Base-by-base conservation (phyloP, 2,797 vertebrate species). In the Sarcoramphus papa region DNA sequence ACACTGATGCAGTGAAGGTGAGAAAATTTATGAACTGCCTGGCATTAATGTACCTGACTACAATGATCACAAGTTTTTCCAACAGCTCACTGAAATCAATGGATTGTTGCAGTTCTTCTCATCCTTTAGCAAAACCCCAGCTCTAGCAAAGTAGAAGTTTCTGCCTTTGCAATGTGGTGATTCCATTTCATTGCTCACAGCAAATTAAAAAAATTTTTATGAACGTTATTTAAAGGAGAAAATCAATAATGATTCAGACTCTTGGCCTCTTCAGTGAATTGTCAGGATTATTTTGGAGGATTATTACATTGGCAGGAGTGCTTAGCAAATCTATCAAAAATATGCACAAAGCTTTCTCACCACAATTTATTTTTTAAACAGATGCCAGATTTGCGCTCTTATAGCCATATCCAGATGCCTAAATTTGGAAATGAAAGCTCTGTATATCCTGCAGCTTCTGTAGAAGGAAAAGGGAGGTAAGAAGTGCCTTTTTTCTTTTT, bases 221-320 rank as follows among this genome's bases (percentile, higher is more conserved):
- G 60, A 70, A 85, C 91, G 72, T 94, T 94, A 95, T 88, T 96
- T 95, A 94, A 95, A 95, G 78, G 64, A 83, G 60, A 89, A 96
- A 95, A 95, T 95, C 90, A 74, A 85, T 94, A 89, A 77, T 75
- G 45, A 92, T 94, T 91, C 73, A 87, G 74, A 64, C 27, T 88
- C 75, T 91, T 93, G 81, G 84, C 60, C 50, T 72, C 82, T 85
- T 90, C n/a, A 18, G 48, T 62, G 56, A 95, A 72, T 72, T 65
- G 78, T 64, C 62, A 88, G 72, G 75, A 93, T 94, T 94, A 85
- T 91, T 94, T 80, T 65, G 18, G 48, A 85, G 60, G 45, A 70
- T 91, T 91, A 82, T 74, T 93, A 50, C 40, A 43, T 48, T 83
- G 81, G 68, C 69, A 88, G 60, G 16, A 81, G 12, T 35, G 31